These are phyloP conservation scores for Rhipidura dahli DNA, from an alignment of 2,113 vertebrate species.

Conservation along the genomic window DNA sequence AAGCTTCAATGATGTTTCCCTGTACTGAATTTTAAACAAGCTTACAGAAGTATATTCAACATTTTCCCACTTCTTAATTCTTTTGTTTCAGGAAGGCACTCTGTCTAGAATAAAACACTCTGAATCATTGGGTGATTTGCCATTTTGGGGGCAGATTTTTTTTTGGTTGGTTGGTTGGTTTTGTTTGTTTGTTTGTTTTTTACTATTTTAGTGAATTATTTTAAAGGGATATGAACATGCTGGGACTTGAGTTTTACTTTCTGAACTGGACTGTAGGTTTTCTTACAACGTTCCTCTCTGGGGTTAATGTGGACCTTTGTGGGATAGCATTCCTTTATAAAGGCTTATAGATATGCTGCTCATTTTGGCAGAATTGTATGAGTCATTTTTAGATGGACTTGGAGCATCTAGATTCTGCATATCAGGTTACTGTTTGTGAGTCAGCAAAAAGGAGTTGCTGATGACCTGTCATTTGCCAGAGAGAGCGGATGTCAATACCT, in stretches of 20 bases:
- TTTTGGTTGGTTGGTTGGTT: not conserved
- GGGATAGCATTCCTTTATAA: not conserved
- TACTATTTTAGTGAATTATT: not conserved
- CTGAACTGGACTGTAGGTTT: not conserved
- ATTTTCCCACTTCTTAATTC: not conserved
- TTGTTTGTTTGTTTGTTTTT: not conserved
- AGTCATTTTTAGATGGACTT: slow-evolving; percentile 20
- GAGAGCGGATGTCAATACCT: not conserved
- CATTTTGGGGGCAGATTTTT: not conserved
- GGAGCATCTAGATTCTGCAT: slow-evolving; percentile 7
- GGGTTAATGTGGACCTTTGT: not conserved
- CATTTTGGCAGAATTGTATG: not conserved
- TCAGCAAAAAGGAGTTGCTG: slow-evolving; percentile 45
- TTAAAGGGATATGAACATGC: not conserved
- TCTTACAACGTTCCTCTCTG: not conserved
- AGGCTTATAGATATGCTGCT: not conserved
- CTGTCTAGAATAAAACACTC: not conserved
- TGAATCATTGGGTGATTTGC: not conserved
- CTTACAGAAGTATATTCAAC: not conserved
- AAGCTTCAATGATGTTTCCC: not conserved
- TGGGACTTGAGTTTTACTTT: not conserved
- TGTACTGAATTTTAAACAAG: not conserved
- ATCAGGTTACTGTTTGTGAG: slow-evolving; percentile 52
- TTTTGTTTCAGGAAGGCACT: not conserved
- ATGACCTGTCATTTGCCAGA: slow-evolving; percentile 15